Evolutionary conservation across 2,888 invertebrate genomes (phyloP).

Genomic region (Amphipoea lucens): DNA sequence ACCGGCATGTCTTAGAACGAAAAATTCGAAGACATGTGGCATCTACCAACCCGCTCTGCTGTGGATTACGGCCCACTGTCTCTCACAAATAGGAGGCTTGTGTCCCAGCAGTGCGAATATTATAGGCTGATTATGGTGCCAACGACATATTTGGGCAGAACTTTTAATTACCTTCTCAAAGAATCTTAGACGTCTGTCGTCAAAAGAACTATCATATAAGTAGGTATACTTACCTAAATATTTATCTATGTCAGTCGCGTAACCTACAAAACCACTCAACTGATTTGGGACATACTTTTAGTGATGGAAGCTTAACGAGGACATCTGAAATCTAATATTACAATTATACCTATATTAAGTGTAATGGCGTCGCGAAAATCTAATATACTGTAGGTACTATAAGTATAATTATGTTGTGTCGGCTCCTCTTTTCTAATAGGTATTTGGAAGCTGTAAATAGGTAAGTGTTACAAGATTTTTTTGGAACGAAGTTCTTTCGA

Average conservation of each 20-base stretch:
- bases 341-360: constrained; percentile 18
- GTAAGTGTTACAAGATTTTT: not conserved
- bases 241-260: constrained; percentile 9
- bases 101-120: too few species aligned
- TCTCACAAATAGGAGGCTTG: too few species aligned
- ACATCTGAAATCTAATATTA: constrained; percentile 56
- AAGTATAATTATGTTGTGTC: not conserved
- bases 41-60: too few species aligned
- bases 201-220: constrained; percentile 1
- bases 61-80: too few species aligned
- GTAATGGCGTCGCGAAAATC: constrained; percentile 12
- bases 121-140: too few species aligned
- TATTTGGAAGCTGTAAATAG: not conserved
- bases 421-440: not conserved
- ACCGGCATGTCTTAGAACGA: too few species aligned
- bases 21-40: too few species aligned
- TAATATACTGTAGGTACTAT: not conserved
- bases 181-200: not conserved
- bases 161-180: constrained; percentile 6
- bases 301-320: constrained; percentile 53
- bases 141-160: not conserved
- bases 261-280: constrained; percentile 58
- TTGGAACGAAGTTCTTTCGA: not conserved
- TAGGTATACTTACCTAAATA: not conserved
- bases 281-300: constrained; percentile 51